These are phyloP conservation scores for Dascillus cervinus DNA, from an alignment of 2,888 invertebrate genomes.

Conservation along the genomic window DNA sequence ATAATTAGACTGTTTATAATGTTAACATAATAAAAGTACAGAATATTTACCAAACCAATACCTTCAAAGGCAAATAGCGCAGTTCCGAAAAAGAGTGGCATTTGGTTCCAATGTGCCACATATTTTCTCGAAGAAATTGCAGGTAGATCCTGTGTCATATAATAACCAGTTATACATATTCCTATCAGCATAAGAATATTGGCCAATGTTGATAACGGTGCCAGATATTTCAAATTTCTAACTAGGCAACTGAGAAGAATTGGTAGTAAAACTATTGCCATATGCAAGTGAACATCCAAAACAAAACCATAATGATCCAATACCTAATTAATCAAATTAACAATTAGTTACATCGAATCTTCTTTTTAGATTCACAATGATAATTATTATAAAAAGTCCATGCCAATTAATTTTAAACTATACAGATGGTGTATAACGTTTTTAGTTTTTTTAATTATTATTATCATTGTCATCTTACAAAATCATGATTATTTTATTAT, in stretches of 20 bases:
- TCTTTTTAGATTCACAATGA: too few relatives aligned
- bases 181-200: constrained; percentile 71
- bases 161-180: constrained; percentile 69
- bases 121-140: constrained; percentile 51
- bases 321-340: constrained; percentile 48
- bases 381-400: too few relatives aligned
- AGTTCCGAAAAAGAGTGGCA: constrained; percentile 92
- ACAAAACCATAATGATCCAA: constrained; percentile 55
- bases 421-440: too few relatives aligned
- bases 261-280: constrained; percentile 65
- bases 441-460: too few relatives aligned
- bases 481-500: too few relatives aligned
- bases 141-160: constrained; percentile 66
- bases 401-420: too few relatives aligned
- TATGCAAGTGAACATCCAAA: constrained; percentile 61
- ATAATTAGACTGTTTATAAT: constrained; percentile 1
- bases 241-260: constrained; percentile 68
- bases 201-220: constrained; percentile 70
- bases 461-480: too few relatives aligned
- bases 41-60: constrained; percentile 68
- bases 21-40: too few relatives aligned
- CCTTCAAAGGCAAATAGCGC: constrained; percentile 96
- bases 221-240: constrained; percentile 66
- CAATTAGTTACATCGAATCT: constrained; percentile 2
- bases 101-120: constrained; percentile 49